Base-by-base conservation (phyloP, 2,797 vertebrate species). In the Enteromius anoplus region DNA sequence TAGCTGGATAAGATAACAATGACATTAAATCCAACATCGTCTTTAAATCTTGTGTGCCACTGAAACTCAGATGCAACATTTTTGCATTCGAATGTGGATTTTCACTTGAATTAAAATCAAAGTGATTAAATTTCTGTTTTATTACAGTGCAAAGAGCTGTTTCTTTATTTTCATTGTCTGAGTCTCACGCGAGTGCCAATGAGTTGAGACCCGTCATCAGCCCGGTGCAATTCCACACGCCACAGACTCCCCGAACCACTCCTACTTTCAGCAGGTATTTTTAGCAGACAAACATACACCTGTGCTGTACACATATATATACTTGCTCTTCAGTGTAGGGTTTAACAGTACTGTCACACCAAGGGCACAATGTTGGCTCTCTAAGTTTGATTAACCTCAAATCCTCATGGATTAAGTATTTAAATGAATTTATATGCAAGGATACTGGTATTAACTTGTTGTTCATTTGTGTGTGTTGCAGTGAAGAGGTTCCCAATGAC, bases 91-190 rank as follows among this genome's bases (percentile, higher is more conserved):
- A 19, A 51, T 51, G 5, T 51, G 17, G 47, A 49, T 49, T 49
- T 49, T 17, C 5, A 49, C 15, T 49, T 49, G 15, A 15, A 17
- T 68, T 21, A 32, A 9, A 34, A 34, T 78, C 71, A n/a, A 8
- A 26, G 14, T 45, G 19, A 40, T 23, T 75, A 70, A 72, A 32
- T 83, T 49, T 85, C 17, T 91, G 64, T 87, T 65, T 91, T 34
- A 42, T 76, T 83, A 23, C 93, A 98, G 97, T 97, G 90, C 97
- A 98, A 93, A 95, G 95, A 92, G 95, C 96, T 0, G 95, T 96
- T 84, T 98, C 97, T 0, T 95, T 97, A 75, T 96, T 97, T 91
- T 97, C 96, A 0, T 94, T 97, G 82, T 94, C 93, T 0, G 96
- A 97, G 86, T 90, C 95, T 0, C 89, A 91, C 72, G 85, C 88